Evolutionary conservation across 2,888 invertebrate genomes (phyloP).

Genomic region (Lamellibrachia satsuma): DNA sequence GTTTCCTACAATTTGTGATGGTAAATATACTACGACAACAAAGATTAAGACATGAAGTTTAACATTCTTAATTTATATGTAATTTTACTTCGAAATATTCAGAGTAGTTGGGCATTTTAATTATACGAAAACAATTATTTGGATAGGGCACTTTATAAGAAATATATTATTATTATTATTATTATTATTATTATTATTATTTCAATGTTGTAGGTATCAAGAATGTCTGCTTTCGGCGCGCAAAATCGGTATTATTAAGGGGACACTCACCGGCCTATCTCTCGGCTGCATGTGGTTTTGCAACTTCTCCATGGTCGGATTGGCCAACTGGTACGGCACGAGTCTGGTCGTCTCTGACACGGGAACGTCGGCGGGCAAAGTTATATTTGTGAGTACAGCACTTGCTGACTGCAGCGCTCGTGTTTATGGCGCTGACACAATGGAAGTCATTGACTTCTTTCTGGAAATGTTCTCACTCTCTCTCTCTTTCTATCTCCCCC

Average conservation of each 20-base stretch:
- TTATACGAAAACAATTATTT: too few species aligned
- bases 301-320: constrained; percentile 10
- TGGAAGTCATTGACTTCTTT: background rate
- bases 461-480: too few species aligned
- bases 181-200: background rate
- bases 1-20: too few species aligned
- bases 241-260: constrained; percentile 13
- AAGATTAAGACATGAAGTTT: too few species aligned
- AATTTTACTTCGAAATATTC: too few species aligned
- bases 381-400: constrained; percentile 21
- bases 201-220: background rate
- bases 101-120: too few species aligned
- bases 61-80: too few species aligned
- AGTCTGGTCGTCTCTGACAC: background rate
- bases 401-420: too few species aligned
- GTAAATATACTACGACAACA: too few species aligned
- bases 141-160: too few species aligned
- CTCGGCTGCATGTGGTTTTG: background rate
- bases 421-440: background rate
- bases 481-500: background rate
- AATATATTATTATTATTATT: background rate
- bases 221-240: background rate
- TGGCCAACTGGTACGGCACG: constrained; percentile 20
- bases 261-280: background rate
- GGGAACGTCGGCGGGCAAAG: background rate